A percentile compares a stretch with the other conserved stretches of the same genome.
These are phyloP conservation scores for Luperina nickerlii DNA, from an alignment of 2,888 invertebrate genomes.

Conservation along the genomic window DNA sequence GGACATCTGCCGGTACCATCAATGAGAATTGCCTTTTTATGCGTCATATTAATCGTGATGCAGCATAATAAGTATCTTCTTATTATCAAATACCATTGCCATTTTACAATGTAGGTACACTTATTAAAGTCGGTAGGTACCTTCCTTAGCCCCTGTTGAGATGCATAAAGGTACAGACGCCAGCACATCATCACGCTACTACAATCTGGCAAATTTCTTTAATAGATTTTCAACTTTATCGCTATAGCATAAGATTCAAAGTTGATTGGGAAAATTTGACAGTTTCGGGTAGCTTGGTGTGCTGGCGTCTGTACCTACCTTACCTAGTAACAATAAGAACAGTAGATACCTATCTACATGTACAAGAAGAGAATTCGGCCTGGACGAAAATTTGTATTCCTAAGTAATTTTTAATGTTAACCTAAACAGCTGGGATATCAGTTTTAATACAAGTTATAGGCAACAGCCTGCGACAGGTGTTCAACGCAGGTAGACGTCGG, in stretches of 20 bases:
- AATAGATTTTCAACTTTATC: too few relatives aligned
- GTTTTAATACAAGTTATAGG: slow-evolving; percentile 53
- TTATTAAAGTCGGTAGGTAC: background rate
- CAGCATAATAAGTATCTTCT: slow-evolving; percentile 63
- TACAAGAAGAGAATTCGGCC: background rate
- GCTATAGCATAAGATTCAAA: too few relatives aligned
- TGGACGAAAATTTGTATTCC: slow-evolving; percentile 6
- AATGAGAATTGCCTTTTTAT: slow-evolving; percentile 71
- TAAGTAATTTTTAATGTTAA: slow-evolving; percentile 19
- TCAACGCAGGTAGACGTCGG: slow-evolving; percentile 84
- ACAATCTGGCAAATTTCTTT: too few relatives aligned
- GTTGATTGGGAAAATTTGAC: too few relatives aligned
- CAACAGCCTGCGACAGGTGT: slow-evolving; percentile 83
- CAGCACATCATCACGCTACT: too few relatives aligned
- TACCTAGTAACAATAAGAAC: background rate
- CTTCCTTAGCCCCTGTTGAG: background rate
- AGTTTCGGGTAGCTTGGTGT: too few relatives aligned
- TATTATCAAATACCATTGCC: slow-evolving; percentile 42
- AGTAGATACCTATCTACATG: background rate
- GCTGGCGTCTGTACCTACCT: background rate
- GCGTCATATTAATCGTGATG: slow-evolving; percentile 70
- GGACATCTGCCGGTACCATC: slow-evolving; percentile 79
- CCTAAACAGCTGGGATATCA: slow-evolving; percentile 56
- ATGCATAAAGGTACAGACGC: background rate
- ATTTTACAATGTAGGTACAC: slow-evolving; percentile 36